Evolutionary conservation across 2,888 invertebrate species (phyloP).

Genomic region (Neria commutata): DNA sequence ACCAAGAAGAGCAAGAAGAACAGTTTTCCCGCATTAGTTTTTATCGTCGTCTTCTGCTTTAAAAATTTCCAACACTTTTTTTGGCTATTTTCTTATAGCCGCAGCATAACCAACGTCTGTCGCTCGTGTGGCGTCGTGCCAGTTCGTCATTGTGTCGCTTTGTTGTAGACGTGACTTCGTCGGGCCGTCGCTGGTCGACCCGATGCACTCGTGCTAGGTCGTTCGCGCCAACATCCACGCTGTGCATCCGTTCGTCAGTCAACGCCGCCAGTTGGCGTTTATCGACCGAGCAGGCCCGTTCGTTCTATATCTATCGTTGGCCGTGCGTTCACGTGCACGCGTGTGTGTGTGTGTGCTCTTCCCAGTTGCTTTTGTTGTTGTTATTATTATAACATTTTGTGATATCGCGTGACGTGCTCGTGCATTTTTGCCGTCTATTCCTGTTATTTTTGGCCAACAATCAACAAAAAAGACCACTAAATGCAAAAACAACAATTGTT

Average conservation of each 20-base stretch:
- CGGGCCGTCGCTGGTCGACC: too few relatives aligned
- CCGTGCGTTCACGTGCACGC: background rate
- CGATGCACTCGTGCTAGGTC: too few relatives aligned
- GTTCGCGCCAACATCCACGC: conserved; percentile 1
- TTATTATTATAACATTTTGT: background rate
- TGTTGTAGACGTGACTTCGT: too few relatives aligned
- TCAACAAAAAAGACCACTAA: conserved; percentile 1
- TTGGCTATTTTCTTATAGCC: too few relatives aligned
- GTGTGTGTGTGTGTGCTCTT: conserved; percentile 6
- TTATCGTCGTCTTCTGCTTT: too few relatives aligned
- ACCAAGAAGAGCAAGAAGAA: too few relatives aligned
- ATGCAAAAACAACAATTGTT: background rate
- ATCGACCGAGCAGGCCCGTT: too few relatives aligned
- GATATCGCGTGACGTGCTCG: background rate
- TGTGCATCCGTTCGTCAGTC: background rate
- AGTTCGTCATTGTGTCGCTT: too few relatives aligned
- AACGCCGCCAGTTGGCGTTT: conserved; percentile 20
- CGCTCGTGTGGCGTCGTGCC: too few relatives aligned
- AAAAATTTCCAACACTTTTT: too few relatives aligned
- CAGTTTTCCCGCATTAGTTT: too few relatives aligned
- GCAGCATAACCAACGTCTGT: too few relatives aligned
- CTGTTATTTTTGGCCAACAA: conserved; percentile 5
- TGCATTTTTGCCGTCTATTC: conserved; percentile 6
- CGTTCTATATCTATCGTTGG: background rate
- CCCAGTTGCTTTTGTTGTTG: background rate